Evolutionary conservation across 1,140 invertebrate genomes (phyloP), one percentile per base, ranked within the genome.

Genomic region (Augochlora pura): DNA sequence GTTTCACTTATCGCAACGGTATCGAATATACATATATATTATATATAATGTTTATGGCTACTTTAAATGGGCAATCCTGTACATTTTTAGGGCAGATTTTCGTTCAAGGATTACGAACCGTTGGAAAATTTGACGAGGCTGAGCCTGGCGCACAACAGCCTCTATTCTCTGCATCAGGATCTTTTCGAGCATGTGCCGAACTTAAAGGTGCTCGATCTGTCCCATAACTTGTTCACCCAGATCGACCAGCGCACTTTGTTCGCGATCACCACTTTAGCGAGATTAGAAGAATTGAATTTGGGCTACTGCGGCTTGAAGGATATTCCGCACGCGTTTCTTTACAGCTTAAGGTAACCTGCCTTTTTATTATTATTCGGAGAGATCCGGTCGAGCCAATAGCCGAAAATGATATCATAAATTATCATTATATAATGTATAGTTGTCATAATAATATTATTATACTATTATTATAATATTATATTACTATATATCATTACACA

Each of bases 221-320:
- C 94, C 57, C 93, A 94, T 10, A 97, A 97, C 90, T 95, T 94
- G 0, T 91, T 97, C 3, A 91, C 88, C 42, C 91, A 94, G 0
- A 93, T 97, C 9, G 95, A 96, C 83, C 89, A 93, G 38, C 89
- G 92, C 6, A 95, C 95, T 0, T 84, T 93, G 1, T 91, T 94
- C 2, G 96, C 96, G 0, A 94, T 97, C 23, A 94, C 94, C 0
- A 94, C 94, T 84, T 89, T 97, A 49, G 84, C 91, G 0, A 90
- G 93, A 80, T 91, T 98, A n/a, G 95, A 96, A 94, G 92, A 94
- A 16, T 91, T 97, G 27, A 94, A 96, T 86, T 90, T 97, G 83
- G 95, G 95, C 0, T 93, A 95, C 68, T 96, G 96, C 63, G 88
- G 94, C 66, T 85, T 97, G 1, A 91, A 90, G 5, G 89, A 91